Evolutionary conservation across 2,797 vertebrate genomes (phyloP).

Genomic region (Cossypha dichroa): DNA sequence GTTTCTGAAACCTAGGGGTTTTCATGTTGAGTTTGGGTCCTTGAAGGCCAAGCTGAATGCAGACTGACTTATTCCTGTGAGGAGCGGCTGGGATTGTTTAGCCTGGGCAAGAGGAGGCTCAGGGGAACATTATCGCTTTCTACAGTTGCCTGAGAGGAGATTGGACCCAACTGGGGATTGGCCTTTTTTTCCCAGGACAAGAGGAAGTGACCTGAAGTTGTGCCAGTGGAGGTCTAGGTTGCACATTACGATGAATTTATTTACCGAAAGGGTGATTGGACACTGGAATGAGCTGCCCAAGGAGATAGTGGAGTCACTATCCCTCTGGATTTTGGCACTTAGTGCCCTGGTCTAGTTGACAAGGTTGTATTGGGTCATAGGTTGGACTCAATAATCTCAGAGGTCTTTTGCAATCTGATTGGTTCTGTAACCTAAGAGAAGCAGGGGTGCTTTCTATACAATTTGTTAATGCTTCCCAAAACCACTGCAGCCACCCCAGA

Average conservation of each 20-base stretch:
- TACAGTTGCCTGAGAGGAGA: not conserved
- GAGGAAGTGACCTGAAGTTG: not conserved
- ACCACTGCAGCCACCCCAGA: fast-evolving
- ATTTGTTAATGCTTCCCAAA: not conserved
- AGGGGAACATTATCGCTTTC: not conserved
- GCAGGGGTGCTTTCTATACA: fast-evolving
- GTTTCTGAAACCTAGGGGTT: fast-evolving
- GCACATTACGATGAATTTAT: not conserved
- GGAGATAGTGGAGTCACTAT: not conserved
- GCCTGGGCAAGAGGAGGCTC: not conserved
- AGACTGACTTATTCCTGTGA: fast-evolving
- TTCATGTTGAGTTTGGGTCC: fast-evolving
- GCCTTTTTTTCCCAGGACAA: not conserved
- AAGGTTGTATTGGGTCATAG: fast-evolving
- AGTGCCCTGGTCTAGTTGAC: not conserved
- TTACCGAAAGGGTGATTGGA: not conserved
- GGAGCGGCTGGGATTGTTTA: not conserved
- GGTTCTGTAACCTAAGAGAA: not conserved
- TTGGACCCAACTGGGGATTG: fast-evolving
- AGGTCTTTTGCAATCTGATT: not conserved
- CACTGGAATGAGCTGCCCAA: not conserved
- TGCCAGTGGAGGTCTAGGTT: not conserved
- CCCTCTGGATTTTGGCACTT: not conserved
- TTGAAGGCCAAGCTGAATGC: too few species aligned
- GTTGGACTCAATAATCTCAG: not conserved